Evolutionary conservation across 1,140 invertebrate species (phyloP), one percentile per base, ranked within the genome.

Genomic region (Leptinotarsa texana): DNA sequence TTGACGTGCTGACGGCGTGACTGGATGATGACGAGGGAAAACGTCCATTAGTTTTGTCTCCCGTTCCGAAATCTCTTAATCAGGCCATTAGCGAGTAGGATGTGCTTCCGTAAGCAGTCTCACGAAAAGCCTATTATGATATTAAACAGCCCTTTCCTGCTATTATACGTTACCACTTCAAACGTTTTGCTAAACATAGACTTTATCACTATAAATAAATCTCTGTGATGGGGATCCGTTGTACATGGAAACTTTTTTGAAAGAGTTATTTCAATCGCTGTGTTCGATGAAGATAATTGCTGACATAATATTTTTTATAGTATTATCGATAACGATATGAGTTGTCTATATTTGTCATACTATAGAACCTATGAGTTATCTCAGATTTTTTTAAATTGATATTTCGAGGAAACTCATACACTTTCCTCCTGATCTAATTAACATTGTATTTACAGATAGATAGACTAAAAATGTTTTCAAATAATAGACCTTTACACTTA

Each of bases 41-140:
- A 74, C 72, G 78, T 79, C 77, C 77, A 80, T 80, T 80, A 80
- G 79, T 80, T 42, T 78, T 74, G 77, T 77, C 74, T 57, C 65
- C 15, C 66, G 51, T 57, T 57, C 67, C 47, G 71, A 73, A 82
- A 82, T 83, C 82, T 81, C 81, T 81, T 83, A 83, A 83, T 83
- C 82, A 83, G 79, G 74, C 82, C 82, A 83, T 83, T 83, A 83
- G 82, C 75, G 80, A 74, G 77, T 13, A 70, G 73, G 81, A 81
- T 82, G 72, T 78, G 77, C 78, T 77, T 74, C 73, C 73, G 76
- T 78, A 81, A 81, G 80, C 80, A 80, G 73, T 76, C 74, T 74
- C 75, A 67, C 63, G 75, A 63, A 83, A 83, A 83, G 80, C 80
- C 80, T 80, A 83, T 83, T 83, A 83, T 81, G 80, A 81, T 82